Conservation (phyloP, 2,888 invertebrate genomes). For the Portevinia maculata region DNA sequence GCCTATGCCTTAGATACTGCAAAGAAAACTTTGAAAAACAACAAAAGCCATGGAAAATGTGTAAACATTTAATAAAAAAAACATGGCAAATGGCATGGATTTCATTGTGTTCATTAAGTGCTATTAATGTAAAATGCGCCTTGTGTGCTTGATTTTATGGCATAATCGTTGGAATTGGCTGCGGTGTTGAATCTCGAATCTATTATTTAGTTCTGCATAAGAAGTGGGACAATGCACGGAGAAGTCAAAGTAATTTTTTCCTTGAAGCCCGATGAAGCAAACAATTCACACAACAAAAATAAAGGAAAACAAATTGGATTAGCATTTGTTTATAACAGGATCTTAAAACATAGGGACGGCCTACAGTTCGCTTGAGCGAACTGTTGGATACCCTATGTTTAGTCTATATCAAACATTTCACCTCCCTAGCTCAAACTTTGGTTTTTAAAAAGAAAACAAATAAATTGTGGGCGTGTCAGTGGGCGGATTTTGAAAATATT, state of each 20-base stretch:
- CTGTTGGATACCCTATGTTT: too few species aligned
- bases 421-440: too few species aligned
- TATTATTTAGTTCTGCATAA: neutral
- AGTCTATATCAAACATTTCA: too few species aligned
- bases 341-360: too few species aligned
- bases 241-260: neutral
- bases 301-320: too few species aligned
- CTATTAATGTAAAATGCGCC: conserved; percentile 10
- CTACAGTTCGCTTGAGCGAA: too few species aligned
- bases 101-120: conserved; percentile 34
- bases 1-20: conserved; percentile 14
- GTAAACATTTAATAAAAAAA: conserved; percentile 12
- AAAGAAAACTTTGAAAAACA: conserved; percentile 18
- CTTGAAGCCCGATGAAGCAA: too few species aligned
- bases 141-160: conserved; percentile 12
- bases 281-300: too few species aligned
- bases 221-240: neutral
- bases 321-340: too few species aligned
- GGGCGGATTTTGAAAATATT: too few species aligned
- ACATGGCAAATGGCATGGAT: conserved; percentile 24
- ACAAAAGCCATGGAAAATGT: neutral
- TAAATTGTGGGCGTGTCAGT: too few species aligned
- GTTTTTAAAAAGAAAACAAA: too few species aligned
- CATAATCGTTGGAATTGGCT: conserved; percentile 36
- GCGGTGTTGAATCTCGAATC: conserved; percentile 16